Evolutionary conservation across 2,113 vertebrate species (phyloP), one percentile per base, ranked within the genome.

Genomic region (Butorides virescens): DNA sequence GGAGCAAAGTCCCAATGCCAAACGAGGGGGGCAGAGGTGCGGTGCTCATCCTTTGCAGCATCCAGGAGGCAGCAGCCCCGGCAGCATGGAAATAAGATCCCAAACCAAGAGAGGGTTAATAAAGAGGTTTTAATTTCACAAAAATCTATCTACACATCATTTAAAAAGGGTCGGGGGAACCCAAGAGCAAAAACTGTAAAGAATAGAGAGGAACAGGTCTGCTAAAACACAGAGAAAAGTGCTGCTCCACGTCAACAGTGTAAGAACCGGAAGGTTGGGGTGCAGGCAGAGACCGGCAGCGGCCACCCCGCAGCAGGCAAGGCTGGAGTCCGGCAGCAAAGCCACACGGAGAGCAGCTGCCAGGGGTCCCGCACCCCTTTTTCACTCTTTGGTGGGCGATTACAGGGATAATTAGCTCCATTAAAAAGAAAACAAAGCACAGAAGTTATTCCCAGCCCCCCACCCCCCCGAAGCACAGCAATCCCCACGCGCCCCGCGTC

Each of bases 151-250:
- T 98, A 97, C 95, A 97, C 97, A 95, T 98, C 95, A 95, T 98
- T 98, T 98, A 98, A 98, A 98, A 98, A 97, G 12, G 78, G 96
- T 91, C 67, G 30, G 88, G 90, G 82, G 63, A 93, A 95, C 93
- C 97, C 93, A 96, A 95, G 94, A 96, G 92, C 93, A 88, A 95
- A 96, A 98, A 95, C 92, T 27, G 30, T 96, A 83, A 97, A 96
- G 95, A 92, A 89, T 77, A 97, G 92, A 97, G 95, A 98, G 97
- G 97, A 98, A 98, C 97, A 98, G 94, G 96, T 98, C 98, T 98
- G 98, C 97, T 98, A 98, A 98, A 98, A 98, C 98, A 98, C 98
- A 98, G 98, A 98, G 97, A 97, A 96, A 98, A 98, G 91, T 95
- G 97, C 98, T 90, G 97, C 97, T 98, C 97, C 97, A 96, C 86